Conservation (phyloP, 2,888 invertebrate species). For the Nematopogon swammerdamellus region DNA sequence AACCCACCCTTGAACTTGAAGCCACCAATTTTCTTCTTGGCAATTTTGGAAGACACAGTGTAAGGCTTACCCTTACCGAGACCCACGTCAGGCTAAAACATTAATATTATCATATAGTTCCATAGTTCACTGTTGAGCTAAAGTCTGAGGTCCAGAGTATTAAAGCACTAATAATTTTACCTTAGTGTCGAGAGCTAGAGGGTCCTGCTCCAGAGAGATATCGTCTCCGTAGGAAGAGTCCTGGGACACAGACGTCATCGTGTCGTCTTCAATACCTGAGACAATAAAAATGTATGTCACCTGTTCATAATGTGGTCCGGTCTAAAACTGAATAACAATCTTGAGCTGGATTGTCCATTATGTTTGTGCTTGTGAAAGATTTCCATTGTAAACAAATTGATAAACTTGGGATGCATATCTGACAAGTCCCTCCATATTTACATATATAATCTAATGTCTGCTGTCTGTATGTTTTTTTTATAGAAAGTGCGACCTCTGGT, state of each 20-base stretch:
- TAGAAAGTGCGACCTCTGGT: too few species aligned
- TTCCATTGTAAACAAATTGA: too few species aligned
- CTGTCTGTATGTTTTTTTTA: too few species aligned
- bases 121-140: too few species aligned
- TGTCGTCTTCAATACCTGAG: constrained; percentile 65
- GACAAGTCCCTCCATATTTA: too few species aligned
- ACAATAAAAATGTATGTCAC: too few species aligned
- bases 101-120: too few species aligned
- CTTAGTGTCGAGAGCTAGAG: constrained; percentile 46
- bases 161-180: too few species aligned
- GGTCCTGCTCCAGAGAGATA: constrained; percentile 44
- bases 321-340: not conserved
- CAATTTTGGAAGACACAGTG: constrained; percentile 69
- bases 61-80: constrained; percentile 79
- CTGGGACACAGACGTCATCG: constrained; percentile 62
- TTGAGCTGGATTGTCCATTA: not conserved
- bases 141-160: too few species aligned
- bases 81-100: constrained; percentile 54
- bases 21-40: constrained; percentile 72
- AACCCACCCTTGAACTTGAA: constrained; percentile 65
- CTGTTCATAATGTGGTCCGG: constrained; percentile 5
- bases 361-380: too few species aligned
- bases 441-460: too few species aligned
- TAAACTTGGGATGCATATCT: too few species aligned
- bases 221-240: constrained; percentile 60